Evolutionary conservation across 1,140 invertebrate genomes (phyloP).

Genomic region (Brachionus koreanus): DNA sequence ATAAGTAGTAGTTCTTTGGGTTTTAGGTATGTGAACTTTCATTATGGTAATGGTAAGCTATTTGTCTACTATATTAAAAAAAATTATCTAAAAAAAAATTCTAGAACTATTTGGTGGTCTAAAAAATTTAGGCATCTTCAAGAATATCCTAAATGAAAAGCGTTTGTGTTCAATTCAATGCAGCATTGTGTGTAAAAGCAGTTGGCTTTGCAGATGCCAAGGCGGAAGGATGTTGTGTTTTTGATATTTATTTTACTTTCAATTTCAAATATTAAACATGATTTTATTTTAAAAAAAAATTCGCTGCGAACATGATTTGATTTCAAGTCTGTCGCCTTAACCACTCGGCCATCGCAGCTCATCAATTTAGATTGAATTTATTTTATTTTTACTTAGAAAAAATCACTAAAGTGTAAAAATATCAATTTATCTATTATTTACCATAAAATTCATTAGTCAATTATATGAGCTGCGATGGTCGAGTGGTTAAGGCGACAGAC

Average conservation of each 20-base stretch:
- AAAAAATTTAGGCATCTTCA: background rate
- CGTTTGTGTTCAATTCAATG: constrained; percentile 5
- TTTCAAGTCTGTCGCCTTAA: background rate
- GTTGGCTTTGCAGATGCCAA: background rate
- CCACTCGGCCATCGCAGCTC: too few species aligned
- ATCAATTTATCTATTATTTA: too few species aligned
- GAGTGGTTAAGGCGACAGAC: constrained; percentile 1
- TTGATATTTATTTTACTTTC: background rate
- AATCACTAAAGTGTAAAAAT: too few species aligned
- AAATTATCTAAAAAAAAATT: background rate
- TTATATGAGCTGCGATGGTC: background rate
- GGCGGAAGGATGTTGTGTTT: constrained; percentile 18
- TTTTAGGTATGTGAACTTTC: background rate
- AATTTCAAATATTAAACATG: background rate
- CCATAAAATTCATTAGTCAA: too few species aligned
- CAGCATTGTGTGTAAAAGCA: background rate
- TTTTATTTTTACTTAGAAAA: too few species aligned
- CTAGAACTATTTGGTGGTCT: background rate
- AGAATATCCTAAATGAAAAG: background rate
- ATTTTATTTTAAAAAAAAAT: background rate
- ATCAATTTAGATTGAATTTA: too few species aligned
- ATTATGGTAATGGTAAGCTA: background rate
- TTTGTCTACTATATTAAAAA: background rate
- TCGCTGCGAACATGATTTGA: background rate
- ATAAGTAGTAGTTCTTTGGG: background rate